Conservation (phyloP, 2,888 invertebrate genomes). For the Nemoura dubitans region DNA sequence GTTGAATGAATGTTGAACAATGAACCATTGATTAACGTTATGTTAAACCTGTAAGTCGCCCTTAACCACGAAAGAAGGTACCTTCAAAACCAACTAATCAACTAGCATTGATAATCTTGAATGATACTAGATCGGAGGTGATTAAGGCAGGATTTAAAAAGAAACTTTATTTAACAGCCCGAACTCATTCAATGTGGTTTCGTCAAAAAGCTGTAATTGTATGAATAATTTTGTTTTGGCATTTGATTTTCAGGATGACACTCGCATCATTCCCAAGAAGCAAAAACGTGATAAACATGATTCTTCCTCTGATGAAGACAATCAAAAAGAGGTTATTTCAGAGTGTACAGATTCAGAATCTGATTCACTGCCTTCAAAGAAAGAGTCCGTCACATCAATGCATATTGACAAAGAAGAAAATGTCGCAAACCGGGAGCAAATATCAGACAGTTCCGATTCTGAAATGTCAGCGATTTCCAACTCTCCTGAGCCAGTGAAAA, state of each 20-base stretch:
- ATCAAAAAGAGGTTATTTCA: background rate
- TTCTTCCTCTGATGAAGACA: background rate
- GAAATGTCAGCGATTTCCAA: background rate
- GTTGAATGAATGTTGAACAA: conserved; percentile 30
- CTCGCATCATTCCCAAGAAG: background rate
- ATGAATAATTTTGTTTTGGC: too few species aligned
- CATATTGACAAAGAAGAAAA: background rate
- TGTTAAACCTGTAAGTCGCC: background rate
- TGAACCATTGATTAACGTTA: too few species aligned
- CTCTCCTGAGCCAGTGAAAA: background rate
- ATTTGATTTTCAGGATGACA: background rate
- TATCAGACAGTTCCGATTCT: conserved; percentile 27
- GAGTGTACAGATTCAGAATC: conserved; percentile 9
- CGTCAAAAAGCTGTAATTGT: too few species aligned
- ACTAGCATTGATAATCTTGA: too few species aligned
- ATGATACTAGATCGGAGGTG: too few species aligned
- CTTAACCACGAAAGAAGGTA: background rate
- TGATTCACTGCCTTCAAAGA: background rate
- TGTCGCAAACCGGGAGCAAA: background rate
- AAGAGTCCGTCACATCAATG: background rate
- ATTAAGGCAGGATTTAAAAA: too few species aligned
- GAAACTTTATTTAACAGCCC: too few species aligned
- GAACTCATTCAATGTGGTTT: too few species aligned
- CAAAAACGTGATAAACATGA: background rate
- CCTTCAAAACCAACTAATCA: too few species aligned